These are phyloP conservation scores for Sphenopsis melanotis DNA, from an alignment of 2,797 vertebrate genomes.

Conservation along the genomic window DNA sequence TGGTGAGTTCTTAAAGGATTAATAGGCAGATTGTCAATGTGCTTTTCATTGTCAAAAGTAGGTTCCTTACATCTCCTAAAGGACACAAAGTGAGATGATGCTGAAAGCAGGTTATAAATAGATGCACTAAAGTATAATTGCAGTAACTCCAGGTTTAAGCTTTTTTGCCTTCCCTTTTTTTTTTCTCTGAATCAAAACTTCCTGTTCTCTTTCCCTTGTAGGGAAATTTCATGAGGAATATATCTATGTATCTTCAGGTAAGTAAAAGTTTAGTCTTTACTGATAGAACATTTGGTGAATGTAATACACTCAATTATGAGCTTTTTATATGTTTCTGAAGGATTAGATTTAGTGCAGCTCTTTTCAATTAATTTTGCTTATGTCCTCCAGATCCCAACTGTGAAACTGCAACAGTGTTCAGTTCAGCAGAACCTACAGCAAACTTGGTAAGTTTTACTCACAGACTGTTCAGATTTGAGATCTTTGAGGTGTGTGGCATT, in stretches of 20 bases:
- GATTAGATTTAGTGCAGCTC: not conserved
- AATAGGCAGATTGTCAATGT: not conserved
- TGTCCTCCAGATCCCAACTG: constrained; percentile 80
- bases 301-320: not conserved
- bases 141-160: not conserved
- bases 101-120: not conserved
- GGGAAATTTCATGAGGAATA: constrained; percentile 85
- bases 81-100: not conserved
- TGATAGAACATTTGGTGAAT: not conserved
- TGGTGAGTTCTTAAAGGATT: constrained; percentile 71
- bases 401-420: constrained; percentile 79
- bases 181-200: not conserved
- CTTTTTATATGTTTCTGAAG: not conserved
- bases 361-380: not conserved
- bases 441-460: constrained; percentile 79
- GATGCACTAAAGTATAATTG: not conserved
- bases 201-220: constrained; percentile 41
- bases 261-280: not conserved
- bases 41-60: not conserved
- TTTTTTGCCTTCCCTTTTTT: not conserved
- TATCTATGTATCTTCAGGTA: constrained; percentile 77
- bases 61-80: not conserved
- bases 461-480: not conserved
- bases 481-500: not conserved
- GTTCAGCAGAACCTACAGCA: constrained; percentile 76